Evolutionary conservation across 2,113 vertebrate genomes (phyloP).

Genomic region (Syngnathus typhle): DNA sequence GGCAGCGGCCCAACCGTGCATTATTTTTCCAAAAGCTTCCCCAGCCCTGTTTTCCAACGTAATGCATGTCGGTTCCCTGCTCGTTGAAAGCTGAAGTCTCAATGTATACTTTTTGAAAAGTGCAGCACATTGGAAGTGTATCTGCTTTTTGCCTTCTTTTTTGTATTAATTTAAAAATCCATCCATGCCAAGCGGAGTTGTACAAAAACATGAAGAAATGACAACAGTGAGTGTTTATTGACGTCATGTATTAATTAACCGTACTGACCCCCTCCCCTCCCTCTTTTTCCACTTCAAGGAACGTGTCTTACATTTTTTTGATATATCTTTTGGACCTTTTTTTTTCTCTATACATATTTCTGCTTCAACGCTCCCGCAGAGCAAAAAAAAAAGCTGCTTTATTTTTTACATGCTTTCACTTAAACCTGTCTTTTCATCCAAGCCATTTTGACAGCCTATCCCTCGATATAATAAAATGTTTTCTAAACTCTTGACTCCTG

Average conservation of each 20-base stretch:
- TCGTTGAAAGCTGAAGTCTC: conserved; percentile 67
- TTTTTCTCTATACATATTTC: conserved; percentile 82
- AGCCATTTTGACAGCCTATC: conserved; percentile 88
- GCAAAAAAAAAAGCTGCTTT: conserved; percentile 75
- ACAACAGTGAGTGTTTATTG: conserved; percentile 84
- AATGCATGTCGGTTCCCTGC: conserved; percentile 67
- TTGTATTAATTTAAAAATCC: conserved; percentile 68
- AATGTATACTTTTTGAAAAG: conserved; percentile 66
- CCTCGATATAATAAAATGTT: conserved; percentile 80
- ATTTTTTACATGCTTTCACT: conserved; percentile 79
- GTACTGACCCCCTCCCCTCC: conserved; percentile 48
- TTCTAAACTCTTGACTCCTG: conserved; percentile 51
- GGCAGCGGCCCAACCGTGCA: background rate
- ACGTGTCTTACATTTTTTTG: conserved; percentile 76
- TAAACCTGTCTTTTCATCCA: conserved; percentile 80
- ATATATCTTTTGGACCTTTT: conserved; percentile 33
- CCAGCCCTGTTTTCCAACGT: conserved; percentile 41
- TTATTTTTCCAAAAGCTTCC: background rate
- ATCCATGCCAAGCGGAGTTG: conserved; percentile 56
- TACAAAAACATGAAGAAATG: conserved; percentile 76
- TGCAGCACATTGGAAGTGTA: conserved; percentile 69
- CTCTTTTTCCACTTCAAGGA: conserved; percentile 76
- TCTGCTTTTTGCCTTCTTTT: conserved; percentile 66
- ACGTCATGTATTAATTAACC: conserved; percentile 74
- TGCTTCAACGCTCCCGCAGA: conserved; percentile 83